phyloP scores from a whole-genome alignment of 1,140 invertebrate genomes.

The Drosophila trapezifrons region DNA sequence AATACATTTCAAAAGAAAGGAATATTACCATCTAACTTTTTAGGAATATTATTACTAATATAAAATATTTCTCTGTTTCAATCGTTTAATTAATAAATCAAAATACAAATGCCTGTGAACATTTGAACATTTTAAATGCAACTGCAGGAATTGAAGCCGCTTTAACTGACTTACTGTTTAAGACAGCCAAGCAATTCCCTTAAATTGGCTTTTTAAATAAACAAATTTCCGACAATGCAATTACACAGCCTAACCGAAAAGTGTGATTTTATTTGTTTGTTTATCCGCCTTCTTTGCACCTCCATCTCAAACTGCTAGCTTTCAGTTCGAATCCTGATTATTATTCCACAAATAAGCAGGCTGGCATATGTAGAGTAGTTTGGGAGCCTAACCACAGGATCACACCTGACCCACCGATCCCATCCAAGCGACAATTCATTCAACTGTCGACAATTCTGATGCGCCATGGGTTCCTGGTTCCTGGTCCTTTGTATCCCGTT shows the following conservation, averaged over 20 bases:
- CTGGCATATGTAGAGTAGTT: slow-evolving; percentile 28
- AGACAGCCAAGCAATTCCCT: not conserved
- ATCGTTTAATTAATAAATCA: not conserved
- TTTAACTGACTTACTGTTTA: not conserved
- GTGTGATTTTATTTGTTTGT: slow-evolving; percentile 5
- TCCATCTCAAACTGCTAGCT: slow-evolving; percentile 30
- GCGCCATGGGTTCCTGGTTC: slow-evolving; percentile 17
- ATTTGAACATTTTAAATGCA: no score
- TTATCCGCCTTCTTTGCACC: not conserved
- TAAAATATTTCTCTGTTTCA: not conserved
- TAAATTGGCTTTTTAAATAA: not conserved
- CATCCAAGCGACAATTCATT: slow-evolving; percentile 47
- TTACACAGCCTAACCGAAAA: not conserved
- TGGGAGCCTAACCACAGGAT: slow-evolving; percentile 21
- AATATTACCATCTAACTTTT: no score
- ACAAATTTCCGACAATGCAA: not conserved
- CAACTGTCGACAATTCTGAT: slow-evolving; percentile 61
- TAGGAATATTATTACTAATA: no score
- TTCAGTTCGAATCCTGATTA: slow-evolving; percentile 36
- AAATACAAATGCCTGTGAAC: no score
- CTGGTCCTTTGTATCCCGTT: slow-evolving; percentile 24
- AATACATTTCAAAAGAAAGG: no score
- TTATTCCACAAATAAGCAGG: slow-evolving; percentile 32
- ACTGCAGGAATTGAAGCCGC: not conserved
- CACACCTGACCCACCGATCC: slow-evolving; percentile 15